These are phyloP conservation scores for Drosophila acutilabella DNA, from an alignment of 2,888 invertebrate species.

Conservation along the genomic window DNA sequence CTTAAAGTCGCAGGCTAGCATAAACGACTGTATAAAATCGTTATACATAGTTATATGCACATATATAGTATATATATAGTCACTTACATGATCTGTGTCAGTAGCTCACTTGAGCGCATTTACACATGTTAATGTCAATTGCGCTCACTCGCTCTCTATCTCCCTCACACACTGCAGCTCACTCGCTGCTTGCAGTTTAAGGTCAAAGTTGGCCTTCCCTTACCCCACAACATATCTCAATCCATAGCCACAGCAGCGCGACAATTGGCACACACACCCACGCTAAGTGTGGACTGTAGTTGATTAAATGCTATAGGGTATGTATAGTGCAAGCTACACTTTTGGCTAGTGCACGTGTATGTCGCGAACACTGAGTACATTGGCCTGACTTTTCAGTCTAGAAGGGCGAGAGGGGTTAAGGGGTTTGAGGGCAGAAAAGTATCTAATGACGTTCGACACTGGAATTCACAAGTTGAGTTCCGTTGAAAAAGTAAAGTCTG, in stretches of 20 bases:
- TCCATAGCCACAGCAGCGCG: conserved; percentile 19
- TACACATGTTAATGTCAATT: conserved; percentile 77
- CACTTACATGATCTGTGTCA: conserved; percentile 73
- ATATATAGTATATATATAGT: conserved; percentile 14
- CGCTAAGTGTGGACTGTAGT: conserved; percentile 41
- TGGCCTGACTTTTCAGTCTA: conserved; percentile 51
- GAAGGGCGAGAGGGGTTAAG: background rate
- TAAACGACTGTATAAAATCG: background rate
- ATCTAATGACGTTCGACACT: conserved; percentile 60
- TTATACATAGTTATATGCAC: conserved; percentile 1
- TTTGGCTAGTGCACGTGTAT: conserved; percentile 46
- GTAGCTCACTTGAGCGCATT: conserved; percentile 80
- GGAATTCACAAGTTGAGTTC: conserved; percentile 65
- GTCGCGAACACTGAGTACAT: conserved; percentile 53
- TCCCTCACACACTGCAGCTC: background rate
- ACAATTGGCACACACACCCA: conserved; percentile 73
- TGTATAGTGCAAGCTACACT: background rate
- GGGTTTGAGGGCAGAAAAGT: conserved; percentile 24
- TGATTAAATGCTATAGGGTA: background rate
- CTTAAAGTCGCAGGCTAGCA: conserved; percentile 13
- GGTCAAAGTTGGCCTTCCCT: conserved; percentile 75
- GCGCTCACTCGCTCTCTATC: conserved; percentile 25
- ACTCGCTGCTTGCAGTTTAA: conserved; percentile 78
- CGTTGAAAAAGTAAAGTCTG: conserved; percentile 50
- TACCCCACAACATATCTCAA: too few relatives aligned